These are phyloP conservation scores for Anodontia alba DNA, from an alignment of 2,888 invertebrate genomes.

Conservation along the genomic window DNA sequence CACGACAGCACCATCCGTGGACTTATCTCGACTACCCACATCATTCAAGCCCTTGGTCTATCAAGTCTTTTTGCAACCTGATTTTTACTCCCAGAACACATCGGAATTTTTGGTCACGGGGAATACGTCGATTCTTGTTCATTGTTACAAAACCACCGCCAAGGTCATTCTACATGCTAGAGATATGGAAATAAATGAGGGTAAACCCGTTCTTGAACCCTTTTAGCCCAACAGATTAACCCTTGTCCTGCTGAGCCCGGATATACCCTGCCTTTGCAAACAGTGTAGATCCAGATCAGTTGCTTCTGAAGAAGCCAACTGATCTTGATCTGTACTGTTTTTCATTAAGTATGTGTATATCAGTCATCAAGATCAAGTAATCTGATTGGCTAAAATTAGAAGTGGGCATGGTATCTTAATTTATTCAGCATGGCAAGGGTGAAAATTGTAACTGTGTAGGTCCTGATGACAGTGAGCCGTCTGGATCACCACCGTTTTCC, in stretches of 20 bases:
- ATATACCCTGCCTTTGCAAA: too few species aligned
- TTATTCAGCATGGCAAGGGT: too few species aligned
- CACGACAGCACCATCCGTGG: constrained; percentile 45
- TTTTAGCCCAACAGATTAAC: too few species aligned
- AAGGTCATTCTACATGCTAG: constrained; percentile 68
- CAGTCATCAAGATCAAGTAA: too few species aligned
- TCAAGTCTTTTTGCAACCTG: constrained; percentile 71
- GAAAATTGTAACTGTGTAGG: too few species aligned
- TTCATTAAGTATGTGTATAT: background rate
- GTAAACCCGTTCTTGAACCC: constrained; percentile 13
- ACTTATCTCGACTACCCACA: constrained; percentile 63
- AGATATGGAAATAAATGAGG: constrained; percentile 54
- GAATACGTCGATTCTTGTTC: constrained; percentile 53
- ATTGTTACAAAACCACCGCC: constrained; percentile 49
- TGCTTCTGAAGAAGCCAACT: too few species aligned
- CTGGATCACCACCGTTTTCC: too few species aligned
- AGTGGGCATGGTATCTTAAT: too few species aligned
- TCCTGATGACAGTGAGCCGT: too few species aligned
- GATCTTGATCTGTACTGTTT: background rate
- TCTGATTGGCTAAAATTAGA: too few species aligned
- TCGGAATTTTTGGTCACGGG: constrained; percentile 72
- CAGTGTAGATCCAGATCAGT: too few species aligned
- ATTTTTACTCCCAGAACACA: constrained; percentile 69
- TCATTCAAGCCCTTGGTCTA: constrained; percentile 69
- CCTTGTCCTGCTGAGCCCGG: too few species aligned